phyloP scores from a whole-genome alignment of 2,113 vertebrate species.

The Meleagris gallopavo region DNA sequence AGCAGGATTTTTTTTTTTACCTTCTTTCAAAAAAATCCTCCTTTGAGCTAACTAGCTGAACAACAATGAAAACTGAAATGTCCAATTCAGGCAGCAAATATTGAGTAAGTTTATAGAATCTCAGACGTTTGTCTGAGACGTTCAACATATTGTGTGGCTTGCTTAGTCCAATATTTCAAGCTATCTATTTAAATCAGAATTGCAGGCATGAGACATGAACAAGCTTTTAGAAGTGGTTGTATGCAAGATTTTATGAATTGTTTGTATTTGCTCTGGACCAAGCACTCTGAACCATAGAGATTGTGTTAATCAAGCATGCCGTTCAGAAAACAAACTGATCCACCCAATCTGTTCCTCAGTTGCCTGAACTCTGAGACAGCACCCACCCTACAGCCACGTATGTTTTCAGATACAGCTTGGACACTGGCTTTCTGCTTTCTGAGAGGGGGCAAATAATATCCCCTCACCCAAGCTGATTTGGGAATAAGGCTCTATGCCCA shows the following conservation, averaged over 20 bases:
- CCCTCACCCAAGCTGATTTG: not conserved
- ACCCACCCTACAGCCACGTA: not conserved
- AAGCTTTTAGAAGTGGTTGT: not conserved
- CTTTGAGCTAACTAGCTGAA: not conserved
- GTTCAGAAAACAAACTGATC: not conserved
- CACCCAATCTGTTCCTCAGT: not conserved
- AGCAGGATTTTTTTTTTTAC: not conserved
- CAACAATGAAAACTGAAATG: not conserved
- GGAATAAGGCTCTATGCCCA: not conserved
- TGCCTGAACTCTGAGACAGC: not conserved
- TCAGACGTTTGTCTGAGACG: not conserved
- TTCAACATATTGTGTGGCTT: not conserved
- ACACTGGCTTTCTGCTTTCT: accelerated
- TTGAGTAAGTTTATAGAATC: not conserved
- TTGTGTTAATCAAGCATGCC: not conserved
- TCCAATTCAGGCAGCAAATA: not conserved
- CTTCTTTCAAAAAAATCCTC: not conserved
- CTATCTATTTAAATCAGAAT: not conserved
- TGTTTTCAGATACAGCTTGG: not conserved
- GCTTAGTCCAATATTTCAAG: not conserved
- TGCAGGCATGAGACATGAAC: not conserved
- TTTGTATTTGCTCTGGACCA: not conserved
- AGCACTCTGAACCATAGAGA: not conserved
- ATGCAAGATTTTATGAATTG: not conserved
- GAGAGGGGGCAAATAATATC: not conserved